These are phyloP conservation scores for Montipora capitata DNA, from an alignment of 92 coral and sea anemone species.

Conservation along the genomic window DNA sequence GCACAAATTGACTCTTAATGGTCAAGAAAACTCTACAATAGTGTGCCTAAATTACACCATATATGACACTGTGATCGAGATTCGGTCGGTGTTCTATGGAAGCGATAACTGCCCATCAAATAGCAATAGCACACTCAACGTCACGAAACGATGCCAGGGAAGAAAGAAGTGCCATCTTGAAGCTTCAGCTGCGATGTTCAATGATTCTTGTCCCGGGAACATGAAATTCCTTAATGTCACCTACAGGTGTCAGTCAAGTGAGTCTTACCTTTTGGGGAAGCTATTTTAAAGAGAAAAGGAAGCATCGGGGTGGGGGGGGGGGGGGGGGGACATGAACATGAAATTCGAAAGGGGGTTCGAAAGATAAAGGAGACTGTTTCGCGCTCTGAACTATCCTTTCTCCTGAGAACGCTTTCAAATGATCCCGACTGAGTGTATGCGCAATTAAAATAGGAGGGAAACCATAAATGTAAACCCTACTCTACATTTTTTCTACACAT, in stretches of 20 bases:
- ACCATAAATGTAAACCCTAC: too few relatives aligned
- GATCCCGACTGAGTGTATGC: too few relatives aligned
- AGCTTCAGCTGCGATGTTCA: constrained; percentile 32
- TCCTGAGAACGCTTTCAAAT: too few relatives aligned
- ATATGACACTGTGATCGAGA: constrained; percentile 70
- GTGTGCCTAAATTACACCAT: constrained; percentile 49
- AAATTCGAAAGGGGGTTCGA: too few relatives aligned
- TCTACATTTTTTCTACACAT: too few relatives aligned
- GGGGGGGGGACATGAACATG: too few relatives aligned
- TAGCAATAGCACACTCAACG: constrained; percentile 43
- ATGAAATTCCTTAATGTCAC: constrained; percentile 69
- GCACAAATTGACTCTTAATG: constrained; percentile 36
- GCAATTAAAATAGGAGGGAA: too few relatives aligned
- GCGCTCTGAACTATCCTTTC: too few relatives aligned
- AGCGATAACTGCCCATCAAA: constrained; percentile 57
- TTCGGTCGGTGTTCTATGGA: constrained; percentile 76
- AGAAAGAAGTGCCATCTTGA: constrained; percentile 59
- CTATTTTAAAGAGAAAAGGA: too few relatives aligned
- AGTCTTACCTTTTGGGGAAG: neutral
- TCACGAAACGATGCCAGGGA: constrained; percentile 73
- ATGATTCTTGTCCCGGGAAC: constrained; percentile 63
- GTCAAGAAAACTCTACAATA: constrained; percentile 26
- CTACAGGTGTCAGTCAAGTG: constrained; percentile 78
- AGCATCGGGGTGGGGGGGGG: too few relatives aligned
- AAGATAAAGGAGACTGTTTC: too few relatives aligned